Evolutionary conservation across 2,888 invertebrate genomes (phyloP).

Genomic region (Nudaria mundana): DNA sequence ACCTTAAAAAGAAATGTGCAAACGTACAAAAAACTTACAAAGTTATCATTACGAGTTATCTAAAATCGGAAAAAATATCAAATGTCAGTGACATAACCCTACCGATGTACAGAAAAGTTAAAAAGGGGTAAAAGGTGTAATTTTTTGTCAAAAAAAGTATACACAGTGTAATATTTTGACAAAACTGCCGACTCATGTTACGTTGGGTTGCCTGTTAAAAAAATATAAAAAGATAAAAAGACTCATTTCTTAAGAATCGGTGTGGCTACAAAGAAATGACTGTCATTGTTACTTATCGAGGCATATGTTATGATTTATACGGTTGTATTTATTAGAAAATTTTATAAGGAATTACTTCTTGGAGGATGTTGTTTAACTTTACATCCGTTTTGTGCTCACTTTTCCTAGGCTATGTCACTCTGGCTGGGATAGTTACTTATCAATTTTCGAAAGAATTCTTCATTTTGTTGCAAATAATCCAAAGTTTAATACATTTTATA

Average conservation of each 20-base stretch:
- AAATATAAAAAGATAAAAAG: constrained; percentile 32
- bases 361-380: background rate
- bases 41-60: constrained; percentile 58
- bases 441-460: too few species aligned
- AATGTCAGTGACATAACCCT: constrained; percentile 54
- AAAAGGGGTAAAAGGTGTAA: constrained; percentile 49
- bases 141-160: constrained; percentile 46
- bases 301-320: constrained; percentile 13
- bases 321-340: background rate
- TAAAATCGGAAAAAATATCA: constrained; percentile 59
- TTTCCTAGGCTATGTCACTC: too few species aligned
- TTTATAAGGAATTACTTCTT: background rate
- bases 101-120: constrained; percentile 17
- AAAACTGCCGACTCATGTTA: constrained; percentile 72
- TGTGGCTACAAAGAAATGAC: constrained; percentile 24
- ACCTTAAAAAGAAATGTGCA: constrained; percentile 17
- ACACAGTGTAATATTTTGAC: constrained; percentile 75
- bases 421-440: too few species aligned
- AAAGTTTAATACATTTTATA: too few species aligned
- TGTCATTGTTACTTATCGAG: constrained; percentile 14
- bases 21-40: too few species aligned
- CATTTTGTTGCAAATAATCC: too few species aligned
- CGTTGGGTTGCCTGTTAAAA: constrained; percentile 33
- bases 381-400: background rate
- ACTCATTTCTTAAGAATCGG: constrained; percentile 31